phyloP scores from a whole-genome alignment of 2,113 vertebrate species.

The Grallaria varia region DNA sequence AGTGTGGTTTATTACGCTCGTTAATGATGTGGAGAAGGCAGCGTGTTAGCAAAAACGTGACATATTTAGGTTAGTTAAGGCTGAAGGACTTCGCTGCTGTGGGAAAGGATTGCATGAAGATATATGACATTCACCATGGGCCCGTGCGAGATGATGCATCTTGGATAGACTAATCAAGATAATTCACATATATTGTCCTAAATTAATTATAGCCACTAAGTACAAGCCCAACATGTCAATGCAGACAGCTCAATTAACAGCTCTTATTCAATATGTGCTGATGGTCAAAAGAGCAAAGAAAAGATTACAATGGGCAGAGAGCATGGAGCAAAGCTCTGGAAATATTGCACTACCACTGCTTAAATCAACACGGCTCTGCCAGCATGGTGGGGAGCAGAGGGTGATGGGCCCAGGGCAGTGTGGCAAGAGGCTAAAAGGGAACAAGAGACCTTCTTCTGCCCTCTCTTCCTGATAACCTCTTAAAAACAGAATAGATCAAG shows the following conservation, averaged over 20 bases:
- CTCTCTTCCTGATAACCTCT: neutral
- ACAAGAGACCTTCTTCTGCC: neutral
- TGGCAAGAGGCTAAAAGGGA: neutral
- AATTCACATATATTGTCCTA: constrained; percentile 59
- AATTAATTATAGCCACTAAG: constrained; percentile 63
- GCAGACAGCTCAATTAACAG: constrained; percentile 58
- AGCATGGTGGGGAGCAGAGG: neutral
- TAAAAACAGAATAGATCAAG: neutral
- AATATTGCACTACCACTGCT: neutral
- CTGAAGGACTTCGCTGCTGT: constrained; percentile 6
- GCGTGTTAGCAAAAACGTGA: constrained; percentile 28
- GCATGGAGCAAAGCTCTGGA: neutral
- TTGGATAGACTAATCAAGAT: constrained; percentile 54
- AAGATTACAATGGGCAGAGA: neutral
- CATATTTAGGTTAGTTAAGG: constrained; percentile 58
- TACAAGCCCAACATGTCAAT: constrained; percentile 48
- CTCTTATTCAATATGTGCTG: constrained; percentile 26
- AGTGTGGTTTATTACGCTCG: constrained; percentile 6
- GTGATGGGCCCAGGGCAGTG: neutral
- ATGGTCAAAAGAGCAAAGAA: constrained; percentile 45
- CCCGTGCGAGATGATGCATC: constrained; percentile 7
- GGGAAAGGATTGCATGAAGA: neutral
- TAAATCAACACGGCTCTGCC: neutral
- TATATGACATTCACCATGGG: constrained; percentile 29
- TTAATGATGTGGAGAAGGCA: constrained; percentile 53